Evolutionary conservation across 2,113 vertebrate genomes (phyloP), one percentile per base, ranked within the genome.

Genomic region (Reinhardtius hippoglossoides): DNA sequence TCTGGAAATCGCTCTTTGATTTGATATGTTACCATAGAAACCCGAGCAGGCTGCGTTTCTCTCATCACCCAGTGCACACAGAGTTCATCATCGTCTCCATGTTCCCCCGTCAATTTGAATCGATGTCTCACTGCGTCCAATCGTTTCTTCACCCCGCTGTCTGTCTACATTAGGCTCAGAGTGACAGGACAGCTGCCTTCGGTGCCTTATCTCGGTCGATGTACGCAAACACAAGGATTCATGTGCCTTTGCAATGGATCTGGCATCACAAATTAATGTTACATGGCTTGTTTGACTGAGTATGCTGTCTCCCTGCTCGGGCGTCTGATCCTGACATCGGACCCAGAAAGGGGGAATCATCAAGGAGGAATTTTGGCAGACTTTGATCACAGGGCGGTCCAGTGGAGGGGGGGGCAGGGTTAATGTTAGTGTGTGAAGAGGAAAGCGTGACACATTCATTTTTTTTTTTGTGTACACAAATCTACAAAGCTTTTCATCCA

Each of bases 91-190:
- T 72, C 60, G 27, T 83, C 71, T 46, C 59, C 50, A 82, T 78
- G 65, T 73, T 63, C 65, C 76, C 37, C 44, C 52, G 21, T 64
- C 82, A 76, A 62, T 67, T 12, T 69, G 21, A 84, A 71, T 63
- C 57, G 77, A 82, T 78, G 74, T 65, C 74, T 76, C 75, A 78
- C 85, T 92, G 92, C 83, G 4, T 88, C 90, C 70, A 91, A 90
- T 91, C 80, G 68, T 87, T 92, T 91, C 87, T 89, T 84, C 89
- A 86, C 85, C 85, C 84, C 84, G 21, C 85, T 80, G 85, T 89
- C 92, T 61, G 44, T 90, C 84, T 64, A 14, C 63, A 78, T 90
- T 87, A 88, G 86, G 88, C 80, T 88, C 87, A 79, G 88, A 65
- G 66, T 63, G 89, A 87, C 78, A 52, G 77, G 75, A 72, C 92